phyloP scores from a whole-genome alignment of 2,888 invertebrate species.

The Lutraria lutraria region DNA sequence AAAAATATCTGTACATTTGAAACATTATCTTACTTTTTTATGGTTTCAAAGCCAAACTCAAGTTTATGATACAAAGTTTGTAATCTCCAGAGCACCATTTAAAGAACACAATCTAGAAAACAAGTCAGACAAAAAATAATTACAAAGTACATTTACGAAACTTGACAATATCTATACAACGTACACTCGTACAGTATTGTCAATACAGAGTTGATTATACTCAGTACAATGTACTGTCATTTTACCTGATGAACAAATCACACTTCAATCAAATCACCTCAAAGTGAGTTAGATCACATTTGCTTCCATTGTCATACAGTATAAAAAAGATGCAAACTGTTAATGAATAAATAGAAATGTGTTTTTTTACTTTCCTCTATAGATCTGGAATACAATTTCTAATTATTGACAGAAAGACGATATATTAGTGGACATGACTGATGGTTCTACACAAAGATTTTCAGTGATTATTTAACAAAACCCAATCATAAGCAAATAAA shows the following conservation, averaged over 20 bases:
- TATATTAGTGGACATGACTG: not conserved
- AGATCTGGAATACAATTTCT: not conserved
- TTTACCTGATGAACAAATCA: no score
- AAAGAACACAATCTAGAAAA: slow-evolving; percentile 2
- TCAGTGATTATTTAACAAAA: not conserved
- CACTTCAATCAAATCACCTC: no score
- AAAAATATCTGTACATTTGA: not conserved
- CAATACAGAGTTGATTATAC: no score
- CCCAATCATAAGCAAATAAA: not conserved
- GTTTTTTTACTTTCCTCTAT: not conserved
- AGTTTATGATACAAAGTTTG: not conserved
- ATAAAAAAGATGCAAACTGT: no score
- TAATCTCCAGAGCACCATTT: not conserved
- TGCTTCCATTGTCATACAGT: no score
- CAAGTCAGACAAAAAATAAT: not conserved
- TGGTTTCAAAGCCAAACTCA: not conserved
- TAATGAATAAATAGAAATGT: not conserved
- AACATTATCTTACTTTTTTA: not conserved
- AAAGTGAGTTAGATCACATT: no score
- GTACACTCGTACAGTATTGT: no score
- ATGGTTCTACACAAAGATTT: not conserved
- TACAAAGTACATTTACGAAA: no score
- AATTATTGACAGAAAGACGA: not conserved
- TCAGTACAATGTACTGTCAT: no score
- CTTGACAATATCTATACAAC: no score